These are phyloP conservation scores for Fissipunctia ypsillon DNA, from an alignment of 2,888 invertebrate genomes.

Conservation along the genomic window DNA sequence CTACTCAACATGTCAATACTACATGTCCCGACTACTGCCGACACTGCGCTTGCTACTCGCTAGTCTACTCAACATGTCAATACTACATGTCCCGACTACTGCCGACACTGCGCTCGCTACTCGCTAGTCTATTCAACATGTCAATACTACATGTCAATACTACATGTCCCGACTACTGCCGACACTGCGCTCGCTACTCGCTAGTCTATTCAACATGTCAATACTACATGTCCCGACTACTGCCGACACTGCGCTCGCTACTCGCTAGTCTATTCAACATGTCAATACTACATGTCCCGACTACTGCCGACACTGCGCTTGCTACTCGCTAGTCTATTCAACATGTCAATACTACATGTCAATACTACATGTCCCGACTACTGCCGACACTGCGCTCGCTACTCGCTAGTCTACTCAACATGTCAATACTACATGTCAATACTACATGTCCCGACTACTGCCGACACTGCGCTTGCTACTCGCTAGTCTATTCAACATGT, in stretches of 20 bases:
- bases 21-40: background rate
- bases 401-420: slow-evolving; percentile 10
- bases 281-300: slow-evolving; percentile 10
- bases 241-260: background rate
- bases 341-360: slow-evolving; percentile 8
- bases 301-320: background rate
- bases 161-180: background rate
- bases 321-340: slow-evolving; percentile 12
- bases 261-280: slow-evolving; percentile 9
- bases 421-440: slow-evolving; percentile 17
- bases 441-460: background rate
- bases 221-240: slow-evolving; percentile 2
- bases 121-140: slow-evolving; percentile 17
- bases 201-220: slow-evolving; percentile 17
- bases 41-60: background rate
- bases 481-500: slow-evolving; percentile 12
- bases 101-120: background rate
- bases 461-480: background rate
- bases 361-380: slow-evolving; percentile 5
- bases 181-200: background rate
- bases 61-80: slow-evolving; percentile 17
- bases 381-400: background rate
- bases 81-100: background rate
- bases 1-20: slow-evolving; percentile 15
- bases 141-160: slow-evolving; percentile 19